These are phyloP conservation scores for Euschistus heros DNA, from an alignment of 1,140 invertebrate genomes.

Conservation along the genomic window DNA sequence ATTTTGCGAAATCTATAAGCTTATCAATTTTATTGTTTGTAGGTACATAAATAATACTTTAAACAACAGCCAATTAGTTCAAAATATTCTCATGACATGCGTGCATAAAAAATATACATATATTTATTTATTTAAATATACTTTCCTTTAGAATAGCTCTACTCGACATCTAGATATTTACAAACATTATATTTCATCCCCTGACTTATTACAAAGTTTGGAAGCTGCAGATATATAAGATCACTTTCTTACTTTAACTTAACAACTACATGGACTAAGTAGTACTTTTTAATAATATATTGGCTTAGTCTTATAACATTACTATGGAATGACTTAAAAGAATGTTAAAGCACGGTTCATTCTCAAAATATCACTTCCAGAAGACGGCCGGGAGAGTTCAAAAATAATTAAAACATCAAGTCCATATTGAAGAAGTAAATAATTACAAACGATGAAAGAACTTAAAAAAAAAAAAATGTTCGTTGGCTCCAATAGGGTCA, in stretches of 20 bases:
- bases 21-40: slow-evolving; percentile 14
- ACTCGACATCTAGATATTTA: slow-evolving; percentile 6
- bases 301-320: slow-evolving; percentile 3
- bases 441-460: neutral
- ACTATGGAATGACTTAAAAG: slow-evolving; percentile 2
- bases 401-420: neutral
- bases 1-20: neutral
- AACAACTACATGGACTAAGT: neutral
- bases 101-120: slow-evolving; percentile 20
- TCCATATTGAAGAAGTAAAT: neutral
- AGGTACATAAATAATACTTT: slow-evolving; percentile 27
- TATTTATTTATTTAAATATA: slow-evolving; percentile 11
- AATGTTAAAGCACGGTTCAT: neutral
- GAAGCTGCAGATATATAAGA: slow-evolving; percentile 3
- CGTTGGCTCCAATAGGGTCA: slow-evolving; percentile 1
- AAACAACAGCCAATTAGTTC: slow-evolving; percentile 22
- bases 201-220: neutral
- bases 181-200: neutral
- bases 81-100: slow-evolving; percentile 18
- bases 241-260: slow-evolving; percentile 13
- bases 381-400: neutral
- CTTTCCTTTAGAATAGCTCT: slow-evolving; percentile 15
- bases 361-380: slow-evolving; percentile 1
- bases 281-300: neutral
- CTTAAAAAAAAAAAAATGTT: neutral